Base-by-base conservation (phyloP, 2,113 vertebrate genomes). In the Oxyruncus cristatus region DNA sequence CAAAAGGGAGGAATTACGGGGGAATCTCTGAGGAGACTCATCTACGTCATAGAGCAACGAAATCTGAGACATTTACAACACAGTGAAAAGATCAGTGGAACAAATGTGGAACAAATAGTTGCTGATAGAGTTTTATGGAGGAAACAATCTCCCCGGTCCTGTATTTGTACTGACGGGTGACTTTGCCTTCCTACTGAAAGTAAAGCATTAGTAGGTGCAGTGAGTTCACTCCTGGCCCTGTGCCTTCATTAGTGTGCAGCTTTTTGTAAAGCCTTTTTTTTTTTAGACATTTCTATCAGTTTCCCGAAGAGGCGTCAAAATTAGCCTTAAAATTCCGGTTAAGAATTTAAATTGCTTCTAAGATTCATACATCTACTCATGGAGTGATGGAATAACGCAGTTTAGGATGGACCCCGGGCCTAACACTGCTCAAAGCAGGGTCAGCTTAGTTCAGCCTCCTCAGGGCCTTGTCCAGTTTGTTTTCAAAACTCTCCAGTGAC, bases 161-260 rank as follows among this genome's bases (percentile, higher is more conserved):
- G 16, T 56, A 67, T 35, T 59, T 62, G n/a, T 15, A 5, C 72
- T 71, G 8, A 61, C 2, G 1, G 19, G 23, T 71, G 53, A 83
- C 35, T 28, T 85, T 85, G 66, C 19, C 39, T 70, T 62, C 26
- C 11, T 35, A 4, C 11, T 49, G 55, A 68, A 89, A 53, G 42
- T 32, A 41, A 74, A 56, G 12, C 41, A 32, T 66, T 61, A 23
- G 8, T 56, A 41, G 11, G 52, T 74, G 11, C n/a, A 18, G 30
- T 23, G 12, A 35, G n/a, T 22, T 63, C 27, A 24, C 56, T 11
- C n/a, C 22, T 35, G 9, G 13, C 23, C n/a, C 24, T 26, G 49
- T 14, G 8, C 49, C 14, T 37, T 35, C 37, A 46, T 20, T 41
- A 8, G 12, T 33, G 6, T 0, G 1, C 8, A 73, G 26, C 9